Evolutionary conservation across 1,140 invertebrate genomes (phyloP).

Genomic region (Lucilia cuprina): DNA sequence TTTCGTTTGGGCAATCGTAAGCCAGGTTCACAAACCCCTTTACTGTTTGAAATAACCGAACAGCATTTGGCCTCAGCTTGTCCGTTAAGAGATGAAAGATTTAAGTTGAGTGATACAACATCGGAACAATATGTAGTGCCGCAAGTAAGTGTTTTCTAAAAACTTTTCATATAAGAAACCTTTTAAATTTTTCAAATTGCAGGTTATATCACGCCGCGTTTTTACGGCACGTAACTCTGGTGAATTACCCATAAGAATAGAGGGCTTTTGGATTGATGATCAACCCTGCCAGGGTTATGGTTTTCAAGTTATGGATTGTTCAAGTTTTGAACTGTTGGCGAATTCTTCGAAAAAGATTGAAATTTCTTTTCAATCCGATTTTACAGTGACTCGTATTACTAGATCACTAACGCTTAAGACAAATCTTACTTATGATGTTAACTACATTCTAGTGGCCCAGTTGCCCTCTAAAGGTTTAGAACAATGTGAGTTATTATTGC

Average conservation of each 20-base stretch:
- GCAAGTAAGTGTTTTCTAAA: background rate
- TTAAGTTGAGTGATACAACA: conserved; percentile 55
- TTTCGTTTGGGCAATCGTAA: conserved; percentile 91
- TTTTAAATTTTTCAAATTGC: background rate
- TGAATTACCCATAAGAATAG: conserved; percentile 79
- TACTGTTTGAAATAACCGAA: conserved; percentile 85
- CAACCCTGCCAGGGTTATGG: conserved; percentile 85
- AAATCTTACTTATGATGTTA: conserved; percentile 68
- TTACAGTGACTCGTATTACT: conserved; percentile 82
- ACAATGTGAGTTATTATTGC: conserved; percentile 74
- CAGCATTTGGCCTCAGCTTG: conserved; percentile 82
- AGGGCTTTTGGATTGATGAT: conserved; percentile 78
- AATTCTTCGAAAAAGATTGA: conserved; percentile 87
- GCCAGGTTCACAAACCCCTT: conserved; percentile 75
- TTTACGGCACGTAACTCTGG: conserved; percentile 91
- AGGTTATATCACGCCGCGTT: conserved; percentile 72
- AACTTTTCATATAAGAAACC: no score
- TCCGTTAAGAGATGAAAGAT: conserved; percentile 60
- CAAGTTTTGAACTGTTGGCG: conserved; percentile 79
- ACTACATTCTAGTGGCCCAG: conserved; percentile 81
- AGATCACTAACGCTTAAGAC: conserved; percentile 70
- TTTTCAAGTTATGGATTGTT: conserved; percentile 85
- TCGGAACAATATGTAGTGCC: conserved; percentile 20
- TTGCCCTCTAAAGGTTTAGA: conserved; percentile 79
- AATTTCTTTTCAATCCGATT: conserved; percentile 92